phyloP scores from a whole-genome alignment of 2,888 invertebrate genomes.

The Aporophyla lueneburgensis region DNA sequence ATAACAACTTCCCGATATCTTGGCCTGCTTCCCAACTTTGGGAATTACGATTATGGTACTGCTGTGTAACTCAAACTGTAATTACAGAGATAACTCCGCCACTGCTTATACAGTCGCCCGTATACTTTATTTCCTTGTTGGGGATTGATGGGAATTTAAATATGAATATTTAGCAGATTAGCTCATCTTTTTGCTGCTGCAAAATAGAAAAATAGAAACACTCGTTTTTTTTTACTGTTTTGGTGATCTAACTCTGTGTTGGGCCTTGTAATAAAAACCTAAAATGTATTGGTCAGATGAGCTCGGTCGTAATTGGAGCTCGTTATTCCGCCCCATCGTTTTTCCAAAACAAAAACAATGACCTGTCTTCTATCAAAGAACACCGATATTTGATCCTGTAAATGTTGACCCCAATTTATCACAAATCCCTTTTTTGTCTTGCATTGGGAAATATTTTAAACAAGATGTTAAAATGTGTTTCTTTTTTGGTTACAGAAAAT shows the following conservation, averaged over 20 bases:
- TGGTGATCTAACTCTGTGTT: background rate
- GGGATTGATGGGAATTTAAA: slow-evolving; percentile 22
- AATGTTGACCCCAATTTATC: slow-evolving; percentile 17
- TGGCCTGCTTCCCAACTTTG: slow-evolving; percentile 68
- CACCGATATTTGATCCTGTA: slow-evolving; percentile 38
- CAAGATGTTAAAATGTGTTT: slow-evolving; percentile 1
- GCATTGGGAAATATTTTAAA: slow-evolving; percentile 2
- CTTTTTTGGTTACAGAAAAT: slow-evolving; percentile 82
- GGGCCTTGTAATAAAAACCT: background rate
- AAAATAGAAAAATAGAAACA: background rate
- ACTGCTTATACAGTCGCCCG: slow-evolving; percentile 65
- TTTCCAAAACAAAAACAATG: slow-evolving; percentile 26
- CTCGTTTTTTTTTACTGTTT: too few species aligned
- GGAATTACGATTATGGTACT: slow-evolving; percentile 75
- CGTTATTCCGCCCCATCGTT: slow-evolving; percentile 14
- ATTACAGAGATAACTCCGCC: slow-evolving; percentile 67
- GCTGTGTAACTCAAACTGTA: slow-evolving; percentile 73
- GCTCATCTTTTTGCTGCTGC: background rate
- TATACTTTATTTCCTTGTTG: slow-evolving; percentile 55
- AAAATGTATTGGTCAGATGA: slow-evolving; percentile 17
- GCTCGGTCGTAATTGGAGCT: slow-evolving; percentile 17
- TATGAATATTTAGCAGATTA: slow-evolving; percentile 15
- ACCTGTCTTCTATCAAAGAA: slow-evolving; percentile 35
- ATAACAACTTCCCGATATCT: slow-evolving; percentile 75
- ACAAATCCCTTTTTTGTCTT: background rate